phyloP scores from a whole-genome alignment of 1,140 invertebrate species.

The Drosophila oshimai region DNA sequence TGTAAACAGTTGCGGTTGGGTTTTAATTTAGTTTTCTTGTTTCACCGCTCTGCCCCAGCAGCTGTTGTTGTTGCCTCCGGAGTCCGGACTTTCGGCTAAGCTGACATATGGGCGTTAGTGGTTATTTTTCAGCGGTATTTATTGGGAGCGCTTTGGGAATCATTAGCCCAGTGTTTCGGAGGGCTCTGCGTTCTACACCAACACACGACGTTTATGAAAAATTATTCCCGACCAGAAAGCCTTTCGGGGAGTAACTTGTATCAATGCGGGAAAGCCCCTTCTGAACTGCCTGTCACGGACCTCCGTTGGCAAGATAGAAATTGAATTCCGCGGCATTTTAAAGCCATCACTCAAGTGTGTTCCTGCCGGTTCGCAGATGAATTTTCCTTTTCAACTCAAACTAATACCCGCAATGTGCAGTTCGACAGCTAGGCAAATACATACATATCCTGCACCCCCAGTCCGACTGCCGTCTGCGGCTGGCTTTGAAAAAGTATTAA shows the following conservation, averaged over 20 bases:
- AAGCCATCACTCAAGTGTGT: conserved; percentile 60
- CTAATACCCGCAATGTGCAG: conserved; percentile 12
- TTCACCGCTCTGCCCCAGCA: conserved; percentile 33
- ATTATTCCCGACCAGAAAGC: conserved; percentile 12
- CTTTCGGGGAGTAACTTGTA: neutral
- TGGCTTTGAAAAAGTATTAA: conserved; percentile 24
- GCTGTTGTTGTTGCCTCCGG: conserved; percentile 43
- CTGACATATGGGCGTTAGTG: conserved; percentile 79
- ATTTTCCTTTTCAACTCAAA: conserved; percentile 44
- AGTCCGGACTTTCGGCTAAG: conserved; percentile 51
- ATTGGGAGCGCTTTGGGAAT: conserved; percentile 58
- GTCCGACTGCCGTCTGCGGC: neutral
- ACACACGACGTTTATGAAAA: conserved; percentile 22
- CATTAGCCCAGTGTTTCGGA: conserved; percentile 56
- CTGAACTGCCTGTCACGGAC: neutral
- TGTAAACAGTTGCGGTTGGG: conserved; percentile 76
- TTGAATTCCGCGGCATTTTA: conserved; percentile 47
- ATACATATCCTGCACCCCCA: conserved; percentile 7
- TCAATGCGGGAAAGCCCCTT: neutral
- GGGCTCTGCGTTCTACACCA: conserved; percentile 22
- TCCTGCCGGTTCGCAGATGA: conserved; percentile 41
- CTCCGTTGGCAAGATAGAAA: conserved; percentile 12
- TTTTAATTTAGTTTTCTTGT: conserved; percentile 78
- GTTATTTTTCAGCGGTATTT: conserved; percentile 71
- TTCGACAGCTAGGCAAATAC: conserved; percentile 49